Base-by-base conservation (phyloP, 1,140 invertebrate species). In the Drosophila athabasca region DNA sequence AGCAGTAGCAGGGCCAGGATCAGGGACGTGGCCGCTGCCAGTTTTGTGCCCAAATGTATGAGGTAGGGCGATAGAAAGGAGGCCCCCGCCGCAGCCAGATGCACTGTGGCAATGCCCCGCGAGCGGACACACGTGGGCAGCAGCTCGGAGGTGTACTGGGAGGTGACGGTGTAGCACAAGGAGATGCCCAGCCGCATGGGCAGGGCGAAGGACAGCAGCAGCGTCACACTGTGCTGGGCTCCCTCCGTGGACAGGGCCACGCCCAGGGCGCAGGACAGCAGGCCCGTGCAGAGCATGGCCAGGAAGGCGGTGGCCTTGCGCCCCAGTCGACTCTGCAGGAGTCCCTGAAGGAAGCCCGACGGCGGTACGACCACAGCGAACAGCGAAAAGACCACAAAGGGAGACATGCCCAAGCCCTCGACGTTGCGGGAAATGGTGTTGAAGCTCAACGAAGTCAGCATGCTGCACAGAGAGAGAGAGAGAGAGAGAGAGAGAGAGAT, bases 201-300 rank as follows among this genome's bases (percentile, higher is more conserved):
- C 83, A 85, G 24, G 11, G 82, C 79, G 24, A 85, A 82, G 31
- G 79, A 70, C 70, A 85, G 49, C 62, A 85, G 57, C 22, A 85
- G 48, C 24, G 62, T 67, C 29, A 73, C 74, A 39, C 87, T 88
- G 9, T 51, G 6, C 31, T 82, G 78, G 0, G 74, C 65, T 0
- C 64, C 69, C 43, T 88, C 83, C 8, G 22, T 53, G 39, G 66
- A 62, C 0, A 92, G 76, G 3, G 90, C 52, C 39, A 76, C 31
- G n/a, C 78, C 82, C 8, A 85, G 26, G 8, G 69, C 83, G 6
- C 90, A 82, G 41, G 92, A 93, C 24, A 85, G 35, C 9, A 85
- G 31, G 0, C 83, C 66, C 1, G 82, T 85, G 52, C 41, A 24
- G 6, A 82, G 15, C 66, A 85, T 61, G 17, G 83, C 83, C 43